Conservation (phyloP, 2,797 vertebrate genomes). For the Cottoperca gobio region DNA sequence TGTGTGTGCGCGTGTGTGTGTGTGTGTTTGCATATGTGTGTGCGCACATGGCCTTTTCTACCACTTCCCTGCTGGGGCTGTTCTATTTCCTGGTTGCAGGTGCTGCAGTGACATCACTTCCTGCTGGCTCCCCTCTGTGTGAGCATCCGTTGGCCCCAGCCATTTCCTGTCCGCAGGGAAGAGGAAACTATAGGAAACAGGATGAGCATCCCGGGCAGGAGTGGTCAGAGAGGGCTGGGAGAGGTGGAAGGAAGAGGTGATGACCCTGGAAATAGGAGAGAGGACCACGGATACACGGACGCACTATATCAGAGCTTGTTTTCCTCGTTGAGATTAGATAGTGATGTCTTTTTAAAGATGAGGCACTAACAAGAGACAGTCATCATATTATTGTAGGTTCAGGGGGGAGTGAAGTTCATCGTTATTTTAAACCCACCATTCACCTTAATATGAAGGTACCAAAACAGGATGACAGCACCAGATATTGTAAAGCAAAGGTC, state of each 20-base stretch:
- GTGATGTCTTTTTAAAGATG: conserved; percentile 10
- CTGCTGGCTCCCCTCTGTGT: conserved; percentile 60
- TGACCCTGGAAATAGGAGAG: conserved; percentile 71
- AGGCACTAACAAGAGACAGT: not conserved
- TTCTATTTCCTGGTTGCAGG: conserved; percentile 83
- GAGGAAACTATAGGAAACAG: conserved; percentile 84
- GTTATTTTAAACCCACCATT: conserved; percentile 11
- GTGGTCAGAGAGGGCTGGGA: conserved; percentile 72
- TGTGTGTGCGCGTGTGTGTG: conserved; percentile 26
- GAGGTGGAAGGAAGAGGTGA: conserved; percentile 56
- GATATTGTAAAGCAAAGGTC: not conserved
- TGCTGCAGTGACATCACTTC: conserved; percentile 87
- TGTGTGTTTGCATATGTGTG: conserved; percentile 8
- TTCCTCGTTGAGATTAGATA: conserved; percentile 15
- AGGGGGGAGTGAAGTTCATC: not conserved
- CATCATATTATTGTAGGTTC: not conserved
- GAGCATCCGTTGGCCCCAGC: conserved; percentile 71
- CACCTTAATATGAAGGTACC: not conserved
- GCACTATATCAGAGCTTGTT: conserved; percentile 23
- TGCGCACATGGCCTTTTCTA: conserved; percentile 36
- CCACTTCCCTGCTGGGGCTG: conserved; percentile 56
- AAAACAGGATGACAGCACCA: not conserved
- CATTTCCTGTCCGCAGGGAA: conserved; percentile 80
- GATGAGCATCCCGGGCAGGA: conserved; percentile 84
- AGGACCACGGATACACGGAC: conserved; percentile 28